Conservation (phyloP, 37 sponge, comb jelly and placozoan genomes). For the Beroe ovata region DNA sequence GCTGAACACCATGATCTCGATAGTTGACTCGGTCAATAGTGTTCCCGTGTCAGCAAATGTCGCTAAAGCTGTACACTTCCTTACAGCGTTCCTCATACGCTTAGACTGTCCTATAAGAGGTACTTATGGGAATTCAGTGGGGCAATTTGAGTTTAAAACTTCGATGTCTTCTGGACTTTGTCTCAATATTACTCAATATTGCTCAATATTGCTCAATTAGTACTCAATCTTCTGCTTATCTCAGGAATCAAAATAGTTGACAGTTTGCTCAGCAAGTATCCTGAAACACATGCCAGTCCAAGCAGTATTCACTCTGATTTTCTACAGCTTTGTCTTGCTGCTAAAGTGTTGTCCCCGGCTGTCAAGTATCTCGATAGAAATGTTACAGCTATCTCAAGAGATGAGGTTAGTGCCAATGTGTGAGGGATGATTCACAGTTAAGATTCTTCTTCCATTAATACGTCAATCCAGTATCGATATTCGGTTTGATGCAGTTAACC, state of each 20-base stretch:
- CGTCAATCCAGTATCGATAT: too few species aligned
- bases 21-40: background rate
- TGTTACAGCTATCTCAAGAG: background rate
- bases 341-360: constrained; percentile 40
- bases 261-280: background rate
- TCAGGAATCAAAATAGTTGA: constrained; percentile 43
- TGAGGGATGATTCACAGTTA: too few species aligned
- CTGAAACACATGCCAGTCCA: background rate
- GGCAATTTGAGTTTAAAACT: too few species aligned
- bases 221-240: too few species aligned
- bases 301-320: constrained; percentile 41
- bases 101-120: constrained; percentile 1
- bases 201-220: too few species aligned
- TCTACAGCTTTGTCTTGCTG: constrained; percentile 38
- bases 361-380: constrained; percentile 11
- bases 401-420: too few species aligned
- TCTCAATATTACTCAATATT: too few species aligned
- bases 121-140: too few species aligned
- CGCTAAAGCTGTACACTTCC: background rate
- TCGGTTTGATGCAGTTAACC: too few species aligned
- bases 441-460: too few species aligned
- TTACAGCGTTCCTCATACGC: constrained; percentile 1
- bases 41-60: constrained; percentile 7
- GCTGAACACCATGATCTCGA: background rate
- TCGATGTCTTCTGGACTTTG: too few species aligned